Evolutionary conservation across 2,113 vertebrate species (phyloP).

Genomic region (Gymnobelideus leadbeateri): DNA sequence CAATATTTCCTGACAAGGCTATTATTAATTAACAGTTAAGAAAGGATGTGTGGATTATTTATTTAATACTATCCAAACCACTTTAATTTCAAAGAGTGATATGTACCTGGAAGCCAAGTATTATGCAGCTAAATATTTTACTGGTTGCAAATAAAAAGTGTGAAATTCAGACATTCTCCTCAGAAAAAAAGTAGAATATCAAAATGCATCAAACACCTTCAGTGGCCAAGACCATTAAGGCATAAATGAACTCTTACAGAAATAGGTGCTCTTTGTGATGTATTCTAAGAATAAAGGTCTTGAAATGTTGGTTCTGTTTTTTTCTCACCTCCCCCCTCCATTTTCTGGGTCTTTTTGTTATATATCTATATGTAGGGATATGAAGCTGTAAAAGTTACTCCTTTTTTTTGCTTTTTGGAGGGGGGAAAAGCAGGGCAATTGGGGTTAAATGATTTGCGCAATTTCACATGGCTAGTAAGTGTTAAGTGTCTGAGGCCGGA

Average conservation of each 20-base stretch:
- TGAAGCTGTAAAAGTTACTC: neutral
- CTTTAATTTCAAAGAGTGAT: neutral
- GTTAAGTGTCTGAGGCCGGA: too few relatives aligned
- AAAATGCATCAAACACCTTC: neutral
- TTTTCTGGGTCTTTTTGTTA: neutral
- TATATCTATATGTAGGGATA: neutral
- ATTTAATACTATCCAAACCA: neutral
- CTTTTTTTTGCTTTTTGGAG: too few relatives aligned
- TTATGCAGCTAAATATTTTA: neutral
- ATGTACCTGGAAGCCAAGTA: neutral
- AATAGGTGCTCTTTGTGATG: neutral
- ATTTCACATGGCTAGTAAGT: too few relatives aligned
- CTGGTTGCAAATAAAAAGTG: neutral
- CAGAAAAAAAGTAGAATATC: neutral
- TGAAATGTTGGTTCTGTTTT: neutral
- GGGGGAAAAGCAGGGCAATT: too few relatives aligned
- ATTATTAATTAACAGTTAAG: neutral
- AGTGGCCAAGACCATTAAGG: neutral
- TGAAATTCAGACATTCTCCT: neutral
- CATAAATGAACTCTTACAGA: neutral
- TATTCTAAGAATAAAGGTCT: neutral
- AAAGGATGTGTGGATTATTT: neutral
- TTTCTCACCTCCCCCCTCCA: neutral
- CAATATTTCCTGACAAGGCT: neutral
- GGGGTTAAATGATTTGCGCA: too few relatives aligned